Evolutionary conservation across 2,113 vertebrate genomes (phyloP).

Genomic region (Telmatochromis sp.): DNA sequence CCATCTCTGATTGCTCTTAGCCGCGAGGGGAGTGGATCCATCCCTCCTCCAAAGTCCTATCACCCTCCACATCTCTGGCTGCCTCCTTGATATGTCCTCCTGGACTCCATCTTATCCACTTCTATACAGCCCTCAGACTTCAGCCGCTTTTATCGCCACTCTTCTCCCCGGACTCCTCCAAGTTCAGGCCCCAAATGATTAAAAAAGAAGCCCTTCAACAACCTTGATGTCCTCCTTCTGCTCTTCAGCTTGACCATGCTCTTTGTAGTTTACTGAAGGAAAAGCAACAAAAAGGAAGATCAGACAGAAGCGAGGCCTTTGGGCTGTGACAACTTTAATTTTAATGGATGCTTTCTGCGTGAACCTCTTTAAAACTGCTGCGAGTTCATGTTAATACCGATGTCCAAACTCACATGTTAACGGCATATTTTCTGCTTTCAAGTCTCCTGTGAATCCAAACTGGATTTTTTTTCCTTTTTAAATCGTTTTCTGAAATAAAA

Average conservation of each 20-base stretch:
- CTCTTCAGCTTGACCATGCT: conserved; percentile 8
- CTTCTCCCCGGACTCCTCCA: conserved; percentile 15
- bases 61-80: conserved; percentile 19
- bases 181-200: conserved; percentile 9
- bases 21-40: conserved; percentile 3
- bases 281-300: conserved; percentile 6
- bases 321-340: background rate
- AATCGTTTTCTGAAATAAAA: background rate
- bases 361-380: background rate
- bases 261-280: conserved; percentile 26
- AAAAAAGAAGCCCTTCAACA: background rate
- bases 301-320: background rate
- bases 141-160: conserved; percentile 40
- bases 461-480: background rate
- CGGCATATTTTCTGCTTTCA: background rate
- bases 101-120: conserved; percentile 46
- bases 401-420: background rate
- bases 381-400: background rate
- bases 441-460: background rate
- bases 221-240: conserved; percentile 28
- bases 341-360: background rate
- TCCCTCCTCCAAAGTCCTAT: conserved; percentile 23
- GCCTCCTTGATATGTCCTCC: conserved; percentile 50
- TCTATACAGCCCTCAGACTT: conserved; percentile 24
- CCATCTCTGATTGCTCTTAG: conserved; percentile 2